A percentile compares a stretch with the other conserved stretches of the same genome.
Conservation (phyloP, 2,797 vertebrate species). For the Petrocephalus schoutedeni region DNA sequence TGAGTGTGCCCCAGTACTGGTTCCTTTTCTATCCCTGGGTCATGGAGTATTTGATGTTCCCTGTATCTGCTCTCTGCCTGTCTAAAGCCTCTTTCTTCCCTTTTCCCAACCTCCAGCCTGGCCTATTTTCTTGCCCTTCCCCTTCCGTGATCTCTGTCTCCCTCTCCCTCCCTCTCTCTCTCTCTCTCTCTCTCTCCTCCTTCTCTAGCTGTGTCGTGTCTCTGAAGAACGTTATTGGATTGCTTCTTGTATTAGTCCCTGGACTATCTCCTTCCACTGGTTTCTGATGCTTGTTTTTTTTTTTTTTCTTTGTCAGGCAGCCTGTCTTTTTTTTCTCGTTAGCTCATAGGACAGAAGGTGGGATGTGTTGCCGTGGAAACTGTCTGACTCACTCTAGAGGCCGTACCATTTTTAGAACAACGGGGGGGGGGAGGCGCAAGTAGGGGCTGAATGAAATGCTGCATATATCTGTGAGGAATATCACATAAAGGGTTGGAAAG, state of each 20-base stretch:
- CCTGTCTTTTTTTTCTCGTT: constrained; percentile 24
- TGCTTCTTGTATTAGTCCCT: neutral
- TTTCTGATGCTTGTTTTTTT: neutral
- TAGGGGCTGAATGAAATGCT: constrained; percentile 52
- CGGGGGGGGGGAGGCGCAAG: constrained; percentile 24
- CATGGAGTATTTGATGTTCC: neutral
- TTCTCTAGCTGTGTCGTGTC: neutral
- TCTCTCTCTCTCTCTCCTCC: constrained; percentile 17
- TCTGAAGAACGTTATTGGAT: neutral
- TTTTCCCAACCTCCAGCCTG: neutral
- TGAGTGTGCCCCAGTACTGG: neutral
- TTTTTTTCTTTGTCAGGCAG: constrained; percentile 34
- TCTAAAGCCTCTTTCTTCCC: neutral
- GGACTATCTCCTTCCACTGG: neutral
- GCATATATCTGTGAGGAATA: constrained; percentile 25
- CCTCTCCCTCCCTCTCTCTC: neutral
- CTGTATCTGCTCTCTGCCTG: neutral
- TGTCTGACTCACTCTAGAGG: constrained; percentile 66
- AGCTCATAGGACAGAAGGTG: constrained; percentile 44
- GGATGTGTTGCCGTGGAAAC: constrained; percentile 69
- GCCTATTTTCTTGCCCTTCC: neutral
- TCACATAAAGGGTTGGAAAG: constrained; percentile 22
- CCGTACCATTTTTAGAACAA: constrained; percentile 55
- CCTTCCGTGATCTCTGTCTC: neutral
- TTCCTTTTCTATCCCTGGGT: neutral